Conservation (phyloP, 2,888 invertebrate species). For the Hydrotaea diabolus region DNA sequence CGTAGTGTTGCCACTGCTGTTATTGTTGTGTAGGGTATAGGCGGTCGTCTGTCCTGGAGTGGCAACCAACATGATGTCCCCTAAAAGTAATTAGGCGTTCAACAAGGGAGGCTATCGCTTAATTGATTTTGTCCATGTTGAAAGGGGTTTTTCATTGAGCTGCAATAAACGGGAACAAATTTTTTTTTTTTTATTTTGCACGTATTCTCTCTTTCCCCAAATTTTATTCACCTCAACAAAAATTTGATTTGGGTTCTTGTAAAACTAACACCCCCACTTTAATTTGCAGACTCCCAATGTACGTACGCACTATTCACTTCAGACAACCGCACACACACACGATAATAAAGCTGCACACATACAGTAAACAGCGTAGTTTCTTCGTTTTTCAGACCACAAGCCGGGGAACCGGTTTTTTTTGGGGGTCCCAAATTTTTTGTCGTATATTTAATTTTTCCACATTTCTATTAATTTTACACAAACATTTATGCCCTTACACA, state of each 20-base stretch:
- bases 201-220: not conserved
- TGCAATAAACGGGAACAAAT: constrained; percentile 18
- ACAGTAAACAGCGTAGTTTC: not conserved
- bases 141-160: not conserved
- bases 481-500: not conserved
- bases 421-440: not conserved
- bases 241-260: not conserved
- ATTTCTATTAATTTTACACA: not conserved
- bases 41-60: constrained; percentile 69
- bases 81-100: not conserved
- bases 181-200: not conserved
- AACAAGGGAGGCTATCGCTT: not conserved
- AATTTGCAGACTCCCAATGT: constrained; percentile 42
- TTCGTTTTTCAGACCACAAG: constrained; percentile 24
- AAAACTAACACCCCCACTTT: constrained; percentile 57
- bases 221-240: constrained; percentile 1
- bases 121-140: not conserved
- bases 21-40: constrained; percentile 69
- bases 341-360: not conserved
- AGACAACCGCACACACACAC: constrained; percentile 45
- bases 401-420: constrained; percentile 13
- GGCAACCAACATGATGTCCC: constrained; percentile 70
- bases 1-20: constrained; percentile 59
- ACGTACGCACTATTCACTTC: constrained; percentile 13
- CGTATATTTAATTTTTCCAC: not conserved